Conservation (phyloP, 2,888 invertebrate species). For the Protophormia terraenovae region DNA sequence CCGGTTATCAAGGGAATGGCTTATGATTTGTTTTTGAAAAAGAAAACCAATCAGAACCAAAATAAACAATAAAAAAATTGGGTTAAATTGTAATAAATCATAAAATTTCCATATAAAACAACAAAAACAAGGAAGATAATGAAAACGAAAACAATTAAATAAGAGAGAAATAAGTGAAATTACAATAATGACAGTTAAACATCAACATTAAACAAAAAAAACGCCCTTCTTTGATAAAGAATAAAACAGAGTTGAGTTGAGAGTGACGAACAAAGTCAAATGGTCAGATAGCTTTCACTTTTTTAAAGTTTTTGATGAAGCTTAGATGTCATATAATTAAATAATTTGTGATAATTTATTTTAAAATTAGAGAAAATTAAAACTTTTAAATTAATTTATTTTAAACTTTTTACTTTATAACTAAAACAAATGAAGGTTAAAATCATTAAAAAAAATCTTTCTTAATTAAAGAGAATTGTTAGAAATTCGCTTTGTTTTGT, state of each 20-base stretch:
- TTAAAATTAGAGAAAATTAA: not conserved
- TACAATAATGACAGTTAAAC: slow-evolving; percentile 49
- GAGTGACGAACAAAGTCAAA: not conserved
- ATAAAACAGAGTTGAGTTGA: not conserved
- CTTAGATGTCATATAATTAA: not conserved
- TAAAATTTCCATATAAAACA: slow-evolving; percentile 26
- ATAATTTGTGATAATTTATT: not conserved
- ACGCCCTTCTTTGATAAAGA: slow-evolving; percentile 46
- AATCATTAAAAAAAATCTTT: slow-evolving; percentile 39
- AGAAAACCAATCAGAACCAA: slow-evolving; percentile 34
- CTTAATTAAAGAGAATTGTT: not conserved
- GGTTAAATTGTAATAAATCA: slow-evolving; percentile 64
- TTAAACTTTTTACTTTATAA: not conserved
- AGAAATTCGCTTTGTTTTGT: not conserved
- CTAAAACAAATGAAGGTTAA: slow-evolving; percentile 40
- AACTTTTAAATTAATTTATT: not conserved
- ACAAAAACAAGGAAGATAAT: slow-evolving; percentile 2
- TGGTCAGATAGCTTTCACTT: slow-evolving; percentile 42
- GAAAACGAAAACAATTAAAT: slow-evolving; percentile 1
- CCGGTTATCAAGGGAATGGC: not conserved
- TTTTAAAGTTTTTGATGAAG: not conserved
- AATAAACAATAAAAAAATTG: slow-evolving; percentile 40
- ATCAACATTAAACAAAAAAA: slow-evolving; percentile 6
- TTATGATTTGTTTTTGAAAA: not conserved
- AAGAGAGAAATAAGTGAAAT: slow-evolving; percentile 21